A percentile compares a stretch with the other conserved stretches of the same genome.
Conservation (phyloP, 1,140 invertebrate species). For the Cheumatopsyche charites region DNA sequence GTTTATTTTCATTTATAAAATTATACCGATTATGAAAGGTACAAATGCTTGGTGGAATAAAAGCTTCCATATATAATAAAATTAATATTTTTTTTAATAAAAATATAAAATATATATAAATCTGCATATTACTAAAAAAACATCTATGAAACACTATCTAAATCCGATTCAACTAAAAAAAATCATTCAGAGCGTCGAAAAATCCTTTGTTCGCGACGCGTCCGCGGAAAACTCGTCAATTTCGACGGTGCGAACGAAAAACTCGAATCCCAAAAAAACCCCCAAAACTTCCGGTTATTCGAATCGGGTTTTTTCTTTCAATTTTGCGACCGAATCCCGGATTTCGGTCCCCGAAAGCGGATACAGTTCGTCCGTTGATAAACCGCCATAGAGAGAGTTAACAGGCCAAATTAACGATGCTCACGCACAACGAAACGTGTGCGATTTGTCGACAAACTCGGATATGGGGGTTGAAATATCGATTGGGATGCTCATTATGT, state of each 20-base stretch:
- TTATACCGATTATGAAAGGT: too few species aligned
- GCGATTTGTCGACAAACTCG: constrained; percentile 29
- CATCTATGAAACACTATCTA: too few species aligned
- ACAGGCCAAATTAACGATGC: constrained; percentile 35
- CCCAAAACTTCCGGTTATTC: background rate
- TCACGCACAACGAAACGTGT: constrained; percentile 24
- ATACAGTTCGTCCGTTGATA: constrained; percentile 20
- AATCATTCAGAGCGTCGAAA: background rate
- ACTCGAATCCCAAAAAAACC: background rate
- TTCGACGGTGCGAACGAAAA: constrained; percentile 1
- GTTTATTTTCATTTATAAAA: too few species aligned
- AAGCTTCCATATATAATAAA: too few species aligned
- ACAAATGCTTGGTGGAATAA: too few species aligned
- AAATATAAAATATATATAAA: too few species aligned
- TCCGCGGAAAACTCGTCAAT: background rate
- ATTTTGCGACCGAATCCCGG: background rate
- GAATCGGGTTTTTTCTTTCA: background rate
- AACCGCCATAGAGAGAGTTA: constrained; percentile 24
- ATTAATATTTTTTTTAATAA: too few species aligned
- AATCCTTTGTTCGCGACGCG: background rate
- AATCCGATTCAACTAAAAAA: background rate
- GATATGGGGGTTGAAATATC: too few species aligned
- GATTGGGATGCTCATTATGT: too few species aligned
- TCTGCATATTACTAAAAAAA: too few species aligned
- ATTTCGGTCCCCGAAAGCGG: constrained; percentile 11